Evolutionary conservation across 2,888 invertebrate species (phyloP).

Genomic region (Osedax frankpressi): DNA sequence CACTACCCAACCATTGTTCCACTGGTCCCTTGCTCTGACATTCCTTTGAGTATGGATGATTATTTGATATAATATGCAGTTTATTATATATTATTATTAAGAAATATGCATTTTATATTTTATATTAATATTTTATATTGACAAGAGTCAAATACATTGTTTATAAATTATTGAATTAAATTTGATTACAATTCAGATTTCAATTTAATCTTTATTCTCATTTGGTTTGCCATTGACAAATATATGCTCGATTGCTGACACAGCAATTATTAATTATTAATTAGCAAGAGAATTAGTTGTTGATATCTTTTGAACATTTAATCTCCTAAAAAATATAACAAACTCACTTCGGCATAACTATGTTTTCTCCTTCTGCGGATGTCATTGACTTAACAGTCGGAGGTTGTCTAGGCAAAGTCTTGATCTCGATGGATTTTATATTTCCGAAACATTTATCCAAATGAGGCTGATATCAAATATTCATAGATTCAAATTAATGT

Average conservation of each 20-base stretch:
- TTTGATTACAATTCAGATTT: too few species aligned
- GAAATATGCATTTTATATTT: background rate
- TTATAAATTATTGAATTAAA: too few species aligned
- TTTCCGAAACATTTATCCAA: slow-evolving; percentile 47
- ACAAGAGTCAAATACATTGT: too few species aligned
- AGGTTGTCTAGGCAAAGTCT: slow-evolving; percentile 37
- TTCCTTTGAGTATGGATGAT: slow-evolving; percentile 30
- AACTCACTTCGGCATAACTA: slow-evolving; percentile 43
- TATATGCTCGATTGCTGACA: too few species aligned
- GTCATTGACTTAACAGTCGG: slow-evolving; percentile 41
- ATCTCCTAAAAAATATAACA: too few species aligned
- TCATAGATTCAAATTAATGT: background rate
- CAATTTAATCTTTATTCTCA: too few species aligned
- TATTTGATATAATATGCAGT: background rate
- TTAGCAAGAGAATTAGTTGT: too few species aligned
- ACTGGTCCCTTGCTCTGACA: slow-evolving; percentile 44
- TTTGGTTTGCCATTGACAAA: too few species aligned
- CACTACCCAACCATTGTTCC: slow-evolving; percentile 45
- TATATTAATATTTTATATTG: too few species aligned
- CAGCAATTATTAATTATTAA: too few species aligned
- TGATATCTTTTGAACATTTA: too few species aligned
- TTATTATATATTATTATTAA: slow-evolving; percentile 4
- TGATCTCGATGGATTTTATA: slow-evolving; percentile 41
- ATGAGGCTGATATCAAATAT: slow-evolving; percentile 45
- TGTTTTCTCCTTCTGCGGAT: slow-evolving; percentile 41